Conservation (phyloP, 1,140 invertebrate genomes). For the Habropoda laboriosa region DNA sequence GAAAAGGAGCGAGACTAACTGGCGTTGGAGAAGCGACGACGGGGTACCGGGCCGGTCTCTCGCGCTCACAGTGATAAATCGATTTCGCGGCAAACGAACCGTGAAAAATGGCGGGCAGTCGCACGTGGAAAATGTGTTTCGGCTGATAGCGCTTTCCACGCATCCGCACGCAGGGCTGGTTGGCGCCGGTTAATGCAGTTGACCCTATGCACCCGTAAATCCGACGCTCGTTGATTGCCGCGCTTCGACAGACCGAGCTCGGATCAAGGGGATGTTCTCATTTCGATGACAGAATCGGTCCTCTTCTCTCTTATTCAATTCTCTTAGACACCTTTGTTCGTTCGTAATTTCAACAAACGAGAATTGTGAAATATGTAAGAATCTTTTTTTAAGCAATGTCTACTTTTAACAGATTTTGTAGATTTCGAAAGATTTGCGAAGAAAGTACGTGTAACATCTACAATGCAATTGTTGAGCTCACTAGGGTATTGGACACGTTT, state of each 20-base stretch:
- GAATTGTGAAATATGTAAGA: no score
- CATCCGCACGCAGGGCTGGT: constrained; percentile 15
- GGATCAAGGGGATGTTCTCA: neutral
- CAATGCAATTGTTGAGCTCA: no score
- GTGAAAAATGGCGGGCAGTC: constrained; percentile 69
- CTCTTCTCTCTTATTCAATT: neutral
- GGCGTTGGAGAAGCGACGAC: constrained; percentile 32
- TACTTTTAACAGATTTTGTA: no score
- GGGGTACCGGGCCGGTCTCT: constrained; percentile 13
- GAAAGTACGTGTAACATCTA: no score
- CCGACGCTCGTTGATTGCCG: constrained; percentile 42
- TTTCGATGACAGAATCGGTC: neutral
- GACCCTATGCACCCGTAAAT: constrained; percentile 62
- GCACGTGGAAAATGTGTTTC: constrained; percentile 69
- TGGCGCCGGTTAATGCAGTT: constrained; percentile 61
- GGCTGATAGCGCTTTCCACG: constrained; percentile 62
- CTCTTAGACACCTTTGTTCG: neutral
- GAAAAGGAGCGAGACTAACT: constrained; percentile 46
- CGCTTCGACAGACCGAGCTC: neutral
- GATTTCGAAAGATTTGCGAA: no score
- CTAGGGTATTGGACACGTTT: no score
- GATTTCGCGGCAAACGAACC: constrained; percentile 67
- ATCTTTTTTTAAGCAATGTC: no score
- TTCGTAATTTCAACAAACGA: no score
- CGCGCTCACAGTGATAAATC: constrained; percentile 59